Percentiles rank a stretch among this genome's conserved stretches.
Conservation (phyloP, 2,888 invertebrate species). For the Panzeria rudis region DNA sequence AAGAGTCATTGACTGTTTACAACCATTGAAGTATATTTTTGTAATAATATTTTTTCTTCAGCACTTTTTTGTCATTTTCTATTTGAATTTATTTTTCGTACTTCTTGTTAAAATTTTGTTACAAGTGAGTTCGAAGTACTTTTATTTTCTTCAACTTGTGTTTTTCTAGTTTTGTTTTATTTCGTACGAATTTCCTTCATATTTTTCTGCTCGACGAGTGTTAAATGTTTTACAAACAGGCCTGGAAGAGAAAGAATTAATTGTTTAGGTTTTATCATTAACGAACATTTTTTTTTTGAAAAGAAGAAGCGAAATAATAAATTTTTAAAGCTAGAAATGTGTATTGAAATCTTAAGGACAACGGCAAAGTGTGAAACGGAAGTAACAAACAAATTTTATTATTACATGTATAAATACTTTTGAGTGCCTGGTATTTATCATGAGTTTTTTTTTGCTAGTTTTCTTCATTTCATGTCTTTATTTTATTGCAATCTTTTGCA, state of each 20-base stretch:
- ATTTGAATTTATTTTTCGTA: conserved; percentile 18
- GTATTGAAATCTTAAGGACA: not conserved
- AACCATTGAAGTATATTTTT: conserved; percentile 67
- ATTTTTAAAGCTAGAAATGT: not conserved
- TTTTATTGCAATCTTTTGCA: conserved; percentile 43
- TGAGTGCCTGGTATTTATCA: not conserved
- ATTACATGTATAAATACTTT: not conserved
- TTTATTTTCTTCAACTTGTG: conserved; percentile 43
- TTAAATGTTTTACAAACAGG: conserved; percentile 57
- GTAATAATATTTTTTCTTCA: conserved; percentile 54
- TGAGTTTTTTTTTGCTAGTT: not conserved
- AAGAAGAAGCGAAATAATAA: not conserved
- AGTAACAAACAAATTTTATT: too few relatives aligned
- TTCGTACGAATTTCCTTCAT: conserved; percentile 36
- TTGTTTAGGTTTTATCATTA: not conserved
- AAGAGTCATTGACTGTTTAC: conserved; percentile 69
- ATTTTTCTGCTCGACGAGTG: conserved; percentile 64
- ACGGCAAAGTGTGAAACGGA: too few relatives aligned
- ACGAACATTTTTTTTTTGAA: too few relatives aligned
- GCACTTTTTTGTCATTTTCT: not conserved
- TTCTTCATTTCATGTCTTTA: conserved; percentile 19
- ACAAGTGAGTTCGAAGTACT: conserved; percentile 47
- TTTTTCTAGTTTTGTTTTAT: conserved; percentile 45
- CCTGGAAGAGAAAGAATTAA: conserved; percentile 44
- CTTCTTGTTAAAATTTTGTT: conserved; percentile 59